Base-by-base conservation (phyloP, 2,113 vertebrate species). In the Chelonoidis abingdonii region DNA sequence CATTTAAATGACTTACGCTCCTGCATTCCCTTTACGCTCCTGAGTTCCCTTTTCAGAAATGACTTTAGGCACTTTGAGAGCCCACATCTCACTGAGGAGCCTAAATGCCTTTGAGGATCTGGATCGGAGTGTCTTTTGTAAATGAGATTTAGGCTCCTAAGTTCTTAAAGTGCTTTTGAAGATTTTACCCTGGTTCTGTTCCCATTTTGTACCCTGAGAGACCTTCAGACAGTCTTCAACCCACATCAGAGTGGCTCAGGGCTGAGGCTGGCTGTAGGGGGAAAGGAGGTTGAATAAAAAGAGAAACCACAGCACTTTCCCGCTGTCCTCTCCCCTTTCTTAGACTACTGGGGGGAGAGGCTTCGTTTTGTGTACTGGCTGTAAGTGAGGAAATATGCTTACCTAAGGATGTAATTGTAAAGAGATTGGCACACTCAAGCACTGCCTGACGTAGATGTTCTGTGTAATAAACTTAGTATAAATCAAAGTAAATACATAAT, bases 311-410 rank as follows among this genome's bases (percentile, higher is more conserved):
- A 76, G 27, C 16, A 9, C 80, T 83, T 83, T 3, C 22, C 25
- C 4, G 4, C 59, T 53, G 21, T 49, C 22, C 47, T 65, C n/a
- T 75, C 57, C 22, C 41, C 38, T 35, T 41, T 5, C 16, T 59
- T 62, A 29, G 31, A 62, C n/a, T 53, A 5, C 21, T 5, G 25
- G 11, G 12, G 8, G 7, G 4, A 53, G 44, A 44, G 75, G 47
- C 76, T 87, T 29, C 38, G 44, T 76, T 49, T n/a, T 44, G 35
- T 44, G 69, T 57, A 3, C 0, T 14, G 35, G 79, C 52, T 19
- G 49, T 56, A 86, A 72, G 38, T 24, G 3, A 0, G 44, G 62
- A 44, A 52, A 53, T 0, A 1, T 5, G 6, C 35, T 59, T 38
- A 31, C 38, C 41, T 83, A 27, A n/a, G 44, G 44, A 9, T 13